These are phyloP conservation scores for Apamea anceps DNA, from an alignment of 2,888 invertebrate genomes.

Conservation along the genomic window DNA sequence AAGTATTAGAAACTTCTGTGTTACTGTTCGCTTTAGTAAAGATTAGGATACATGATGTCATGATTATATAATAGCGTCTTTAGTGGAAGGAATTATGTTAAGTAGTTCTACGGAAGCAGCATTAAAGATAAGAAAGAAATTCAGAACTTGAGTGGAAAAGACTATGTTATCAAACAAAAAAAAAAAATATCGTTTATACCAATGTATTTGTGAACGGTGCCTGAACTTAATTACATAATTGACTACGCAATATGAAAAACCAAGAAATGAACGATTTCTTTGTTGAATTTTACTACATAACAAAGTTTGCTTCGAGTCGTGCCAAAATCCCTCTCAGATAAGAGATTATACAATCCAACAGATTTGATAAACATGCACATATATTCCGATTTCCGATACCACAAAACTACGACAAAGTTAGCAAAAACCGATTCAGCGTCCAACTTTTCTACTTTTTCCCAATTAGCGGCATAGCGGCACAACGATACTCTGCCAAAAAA, in stretches of 20 bases:
- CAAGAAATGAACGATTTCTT: not conserved
- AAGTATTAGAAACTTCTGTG: constrained; percentile 31
- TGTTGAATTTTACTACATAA: not conserved
- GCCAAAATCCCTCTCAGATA: not conserved
- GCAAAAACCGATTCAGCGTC: constrained; percentile 8
- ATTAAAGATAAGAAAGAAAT: constrained; percentile 18
- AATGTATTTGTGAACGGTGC: not conserved
- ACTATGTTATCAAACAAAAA: not conserved
- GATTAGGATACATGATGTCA: constrained; percentile 38
- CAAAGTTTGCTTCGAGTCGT: not conserved
- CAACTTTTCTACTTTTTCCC: constrained; percentile 44
- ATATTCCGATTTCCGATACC: constrained; percentile 1
- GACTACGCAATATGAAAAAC: not conserved
- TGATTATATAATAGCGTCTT: constrained; percentile 24
- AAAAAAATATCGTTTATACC: too few species aligned
- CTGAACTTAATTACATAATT: not conserved
- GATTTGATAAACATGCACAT: constrained; percentile 19
- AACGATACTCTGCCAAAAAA: constrained; percentile 8
- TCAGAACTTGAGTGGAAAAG: not conserved
- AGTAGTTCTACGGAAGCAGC: constrained; percentile 6
- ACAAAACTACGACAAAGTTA: constrained; percentile 11
- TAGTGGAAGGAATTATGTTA: constrained; percentile 12
- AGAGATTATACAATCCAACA: not conserved
- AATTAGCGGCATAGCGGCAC: constrained; percentile 29
- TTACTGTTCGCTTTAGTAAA: constrained; percentile 6